Evolutionary conservation across 2,113 vertebrate genomes (phyloP).

Genomic region (Gambusia holbrooki): DNA sequence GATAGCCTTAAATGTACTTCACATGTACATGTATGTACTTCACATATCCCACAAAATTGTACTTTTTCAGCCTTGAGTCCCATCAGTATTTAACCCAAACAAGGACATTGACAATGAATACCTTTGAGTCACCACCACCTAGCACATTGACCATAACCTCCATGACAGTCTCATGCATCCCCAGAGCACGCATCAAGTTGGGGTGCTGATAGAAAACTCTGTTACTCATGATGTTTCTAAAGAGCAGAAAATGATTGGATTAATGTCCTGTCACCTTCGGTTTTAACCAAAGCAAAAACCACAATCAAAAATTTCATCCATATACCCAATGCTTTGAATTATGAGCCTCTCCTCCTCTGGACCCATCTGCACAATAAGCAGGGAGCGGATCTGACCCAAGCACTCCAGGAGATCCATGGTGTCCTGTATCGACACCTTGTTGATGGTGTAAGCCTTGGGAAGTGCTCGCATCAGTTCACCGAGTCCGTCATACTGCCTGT

Average conservation of each 20-base stretch:
- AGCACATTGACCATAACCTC: conserved; percentile 96
- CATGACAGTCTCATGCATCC: conserved; percentile 97
- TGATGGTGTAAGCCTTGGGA: conserved; percentile 93
- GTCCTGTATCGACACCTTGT: conserved; percentile 85
- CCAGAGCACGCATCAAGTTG: conserved; percentile 92
- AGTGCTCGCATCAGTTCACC: conserved; percentile 91
- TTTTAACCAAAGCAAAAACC: background rate
- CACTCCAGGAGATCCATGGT: conserved; percentile 92
- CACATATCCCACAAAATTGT: background rate
- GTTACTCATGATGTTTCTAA: conserved; percentile 95
- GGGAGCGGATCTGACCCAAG: conserved; percentile 92
- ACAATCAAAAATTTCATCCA: background rate
- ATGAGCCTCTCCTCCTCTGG: conserved; percentile 95
- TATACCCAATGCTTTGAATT: conserved; percentile 96
- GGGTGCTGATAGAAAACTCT: conserved; percentile 95
- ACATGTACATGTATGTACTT: background rate
- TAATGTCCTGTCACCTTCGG: background rate
- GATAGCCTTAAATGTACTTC: no score
- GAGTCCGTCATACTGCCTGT: conserved; percentile 91
- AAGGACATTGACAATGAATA: conserved; percentile 42
- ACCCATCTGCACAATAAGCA: conserved; percentile 97
- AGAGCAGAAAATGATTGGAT: conserved; percentile 8
- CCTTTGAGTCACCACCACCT: conserved; percentile 93
- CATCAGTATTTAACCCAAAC: background rate
- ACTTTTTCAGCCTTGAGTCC: background rate